Percentiles rank a stretch among this genome's conserved stretches.
phyloP scores from a whole-genome alignment of 2,113 vertebrate genomes.

The Phasianus colchicus region DNA sequence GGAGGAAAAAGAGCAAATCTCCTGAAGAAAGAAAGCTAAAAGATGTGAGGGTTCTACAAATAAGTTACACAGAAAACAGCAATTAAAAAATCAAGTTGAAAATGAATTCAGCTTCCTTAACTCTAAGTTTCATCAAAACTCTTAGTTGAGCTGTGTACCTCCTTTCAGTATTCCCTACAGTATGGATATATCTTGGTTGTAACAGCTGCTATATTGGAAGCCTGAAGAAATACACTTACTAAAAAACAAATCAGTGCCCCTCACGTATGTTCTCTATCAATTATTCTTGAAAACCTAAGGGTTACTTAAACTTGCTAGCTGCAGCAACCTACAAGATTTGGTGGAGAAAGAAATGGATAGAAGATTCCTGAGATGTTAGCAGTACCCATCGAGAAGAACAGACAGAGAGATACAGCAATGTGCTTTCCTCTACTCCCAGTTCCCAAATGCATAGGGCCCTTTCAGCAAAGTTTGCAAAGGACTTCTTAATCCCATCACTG shows the following conservation, averaged over 20 bases:
- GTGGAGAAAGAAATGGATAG: not conserved
- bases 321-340: not conserved
- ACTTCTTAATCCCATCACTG: not conserved
- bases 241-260: not conserved
- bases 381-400: not conserved
- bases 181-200: not conserved
- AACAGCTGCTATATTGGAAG: not conserved
- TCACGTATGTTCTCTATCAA: not conserved
- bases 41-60: not conserved
- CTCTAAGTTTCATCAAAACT: not conserved
- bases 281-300: not conserved
- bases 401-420: not conserved
- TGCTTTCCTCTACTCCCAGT: not conserved
- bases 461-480: not conserved
- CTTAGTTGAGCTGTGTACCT: not conserved
- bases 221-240: not conserved
- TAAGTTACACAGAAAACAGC: not conserved
- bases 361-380: not conserved
- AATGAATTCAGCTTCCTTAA: not conserved
- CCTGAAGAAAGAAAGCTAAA: not conserved
- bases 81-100: not conserved
- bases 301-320: not conserved
- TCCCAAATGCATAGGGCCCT: not conserved
- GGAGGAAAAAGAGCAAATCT: not conserved
- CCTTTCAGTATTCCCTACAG: not conserved